Conservation (phyloP, 92 coral and sea anemone species). For the Plumapathes pennacea region DNA sequence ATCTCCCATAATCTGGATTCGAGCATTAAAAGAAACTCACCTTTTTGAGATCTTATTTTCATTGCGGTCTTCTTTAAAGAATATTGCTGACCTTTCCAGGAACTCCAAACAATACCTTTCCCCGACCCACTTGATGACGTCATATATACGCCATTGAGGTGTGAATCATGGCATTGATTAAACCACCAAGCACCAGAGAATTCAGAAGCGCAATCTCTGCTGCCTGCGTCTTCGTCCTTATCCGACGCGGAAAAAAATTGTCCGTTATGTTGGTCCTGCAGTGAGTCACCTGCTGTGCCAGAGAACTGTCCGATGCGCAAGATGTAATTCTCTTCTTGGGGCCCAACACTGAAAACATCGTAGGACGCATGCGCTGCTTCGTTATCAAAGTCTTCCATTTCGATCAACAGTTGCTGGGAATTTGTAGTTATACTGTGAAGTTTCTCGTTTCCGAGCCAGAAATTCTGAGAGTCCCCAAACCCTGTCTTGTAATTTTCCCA, state of each 20-base stretch:
- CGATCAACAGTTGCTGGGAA: constrained; percentile 28
- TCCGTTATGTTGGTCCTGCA: constrained; percentile 16
- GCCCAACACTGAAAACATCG: constrained; percentile 17
- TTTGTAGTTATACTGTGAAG: constrained; percentile 26
- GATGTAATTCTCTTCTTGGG: constrained; percentile 6
- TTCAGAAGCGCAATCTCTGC: background rate
- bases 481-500: constrained; percentile 50
- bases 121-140: too few species aligned
- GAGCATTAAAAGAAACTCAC: background rate
- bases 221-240: constrained; percentile 17
- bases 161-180: constrained; percentile 11
- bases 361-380: constrained; percentile 34
- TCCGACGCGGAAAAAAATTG: constrained; percentile 43
- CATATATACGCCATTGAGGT: constrained; percentile 48
- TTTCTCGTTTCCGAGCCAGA: constrained; percentile 66
- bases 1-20: too few species aligned
- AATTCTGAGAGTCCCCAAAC: constrained; percentile 51
- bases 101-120: constrained; percentile 9
- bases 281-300: constrained; percentile 55
- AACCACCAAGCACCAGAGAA: constrained; percentile 64
- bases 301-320: constrained; percentile 14
- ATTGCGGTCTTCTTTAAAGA: constrained; percentile 27
- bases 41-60: constrained; percentile 33
- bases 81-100: constrained; percentile 3
- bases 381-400: constrained; percentile 19